phyloP scores from a whole-genome alignment of 2,113 vertebrate genomes.

The Sakesphorus luctuosus region DNA sequence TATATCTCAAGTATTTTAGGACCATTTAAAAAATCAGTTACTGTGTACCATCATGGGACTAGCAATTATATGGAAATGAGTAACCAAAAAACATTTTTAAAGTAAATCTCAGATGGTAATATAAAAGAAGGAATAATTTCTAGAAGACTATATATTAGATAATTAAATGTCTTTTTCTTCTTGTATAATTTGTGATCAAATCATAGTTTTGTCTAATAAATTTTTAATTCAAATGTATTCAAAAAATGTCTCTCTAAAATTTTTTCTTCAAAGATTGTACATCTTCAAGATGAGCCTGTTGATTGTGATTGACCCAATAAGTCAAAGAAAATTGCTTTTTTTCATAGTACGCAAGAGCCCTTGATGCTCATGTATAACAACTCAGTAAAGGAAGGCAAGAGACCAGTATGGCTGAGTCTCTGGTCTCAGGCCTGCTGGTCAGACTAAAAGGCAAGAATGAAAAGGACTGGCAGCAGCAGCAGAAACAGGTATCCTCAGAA shows the following conservation, averaged over 20 bases:
- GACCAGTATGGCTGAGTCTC: too few relatives aligned
- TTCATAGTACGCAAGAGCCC: too few relatives aligned
- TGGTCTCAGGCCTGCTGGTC: too few relatives aligned
- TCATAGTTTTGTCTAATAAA: background rate
- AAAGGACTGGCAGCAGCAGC: too few relatives aligned
- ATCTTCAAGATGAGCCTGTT: background rate
- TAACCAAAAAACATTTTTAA: background rate
- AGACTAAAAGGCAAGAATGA: too few relatives aligned
- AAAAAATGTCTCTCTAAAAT: background rate
- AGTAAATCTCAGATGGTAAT: background rate
- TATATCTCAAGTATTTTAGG: background rate
- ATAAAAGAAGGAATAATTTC: background rate
- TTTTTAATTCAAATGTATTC: background rate
- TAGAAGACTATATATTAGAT: background rate
- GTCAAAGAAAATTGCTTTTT: background rate
- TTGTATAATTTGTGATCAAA: background rate
- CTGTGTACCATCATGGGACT: background rate
- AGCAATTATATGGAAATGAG: background rate
- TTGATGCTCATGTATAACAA: too few relatives aligned
- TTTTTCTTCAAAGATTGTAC: background rate
- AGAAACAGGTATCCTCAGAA: too few relatives aligned
- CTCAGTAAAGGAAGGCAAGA: too few relatives aligned
- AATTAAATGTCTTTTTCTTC: background rate
- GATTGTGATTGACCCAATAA: background rate
- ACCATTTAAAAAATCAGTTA: background rate